Evolutionary conservation across 2,113 vertebrate species (phyloP).

Genomic region (Bujurquina vittata): DNA sequence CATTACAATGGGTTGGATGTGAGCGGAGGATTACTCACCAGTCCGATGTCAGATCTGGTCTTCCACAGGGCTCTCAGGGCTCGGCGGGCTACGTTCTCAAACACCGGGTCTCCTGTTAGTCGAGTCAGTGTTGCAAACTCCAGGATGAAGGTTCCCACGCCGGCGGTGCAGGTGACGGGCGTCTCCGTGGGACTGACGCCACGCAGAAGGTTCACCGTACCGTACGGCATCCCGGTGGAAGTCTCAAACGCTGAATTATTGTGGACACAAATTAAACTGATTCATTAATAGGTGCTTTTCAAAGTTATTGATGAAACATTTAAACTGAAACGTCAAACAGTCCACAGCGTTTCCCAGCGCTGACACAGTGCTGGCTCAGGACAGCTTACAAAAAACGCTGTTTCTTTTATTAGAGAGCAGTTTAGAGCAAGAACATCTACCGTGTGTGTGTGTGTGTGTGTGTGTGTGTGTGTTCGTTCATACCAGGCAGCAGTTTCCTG

Average conservation of each 20-base stretch:
- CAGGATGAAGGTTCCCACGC: conserved; percentile 96
- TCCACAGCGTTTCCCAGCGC: too few relatives aligned
- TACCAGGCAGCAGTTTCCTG: conserved; percentile 94
- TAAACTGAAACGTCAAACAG: not conserved
- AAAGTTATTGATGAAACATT: not conserved
- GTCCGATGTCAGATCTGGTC: conserved; percentile 92
- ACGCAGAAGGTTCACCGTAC: conserved; percentile 92
- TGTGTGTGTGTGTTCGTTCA: not conserved
- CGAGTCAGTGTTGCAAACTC: conserved; percentile 94
- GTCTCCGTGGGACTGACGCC: conserved; percentile 94
- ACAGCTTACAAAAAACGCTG: too few relatives aligned
- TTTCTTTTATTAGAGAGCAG: too few relatives aligned
- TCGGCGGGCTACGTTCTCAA: conserved; percentile 86
- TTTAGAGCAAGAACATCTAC: too few relatives aligned
- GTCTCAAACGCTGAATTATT: conserved; percentile 90
- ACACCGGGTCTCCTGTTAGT: conserved; percentile 90
- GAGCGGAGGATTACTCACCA: conserved; percentile 79
- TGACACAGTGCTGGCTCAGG: too few relatives aligned
- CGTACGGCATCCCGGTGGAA: conserved; percentile 94
- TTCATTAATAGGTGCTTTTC: not conserved
- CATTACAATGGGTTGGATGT: not conserved
- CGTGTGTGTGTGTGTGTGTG: too few relatives aligned
- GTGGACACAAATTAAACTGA: not conserved
- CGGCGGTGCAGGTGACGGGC: conserved; percentile 95
- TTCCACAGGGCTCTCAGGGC: conserved; percentile 91